These are phyloP conservation scores for Pseudochirops corinnae DNA, from an alignment of 2,797 vertebrate genomes.

Conservation along the genomic window DNA sequence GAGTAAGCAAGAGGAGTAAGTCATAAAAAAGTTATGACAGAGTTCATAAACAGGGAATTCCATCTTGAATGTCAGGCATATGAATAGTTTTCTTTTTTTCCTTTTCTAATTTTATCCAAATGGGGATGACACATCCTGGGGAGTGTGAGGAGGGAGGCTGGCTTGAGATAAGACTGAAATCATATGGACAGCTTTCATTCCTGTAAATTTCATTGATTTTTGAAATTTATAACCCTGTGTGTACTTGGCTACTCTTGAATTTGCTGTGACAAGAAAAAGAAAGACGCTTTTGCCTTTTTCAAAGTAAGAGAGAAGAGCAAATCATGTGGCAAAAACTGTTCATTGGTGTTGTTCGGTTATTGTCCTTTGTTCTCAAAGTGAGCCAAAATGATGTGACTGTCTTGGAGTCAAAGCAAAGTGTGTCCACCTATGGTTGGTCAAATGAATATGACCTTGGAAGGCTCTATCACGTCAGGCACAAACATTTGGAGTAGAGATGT, in stretches of 20 bases:
- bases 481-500: not conserved
- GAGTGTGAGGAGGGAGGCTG: not conserved
- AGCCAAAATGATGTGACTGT: not conserved
- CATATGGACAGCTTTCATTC: not conserved
- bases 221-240: not conserved
- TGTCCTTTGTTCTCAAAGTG: not conserved
- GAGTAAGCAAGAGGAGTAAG: conserved; percentile 18
- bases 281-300: not conserved
- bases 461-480: not conserved
- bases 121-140: not conserved
- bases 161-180: not conserved
- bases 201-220: not conserved
- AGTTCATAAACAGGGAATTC: conserved; percentile 23
- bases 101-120: not conserved
- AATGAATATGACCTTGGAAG: not conserved
- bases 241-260: not conserved
- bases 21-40: not conserved
- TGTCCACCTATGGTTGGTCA: not conserved
- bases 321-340: not conserved
- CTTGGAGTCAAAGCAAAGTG: not conserved
- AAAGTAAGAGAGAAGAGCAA: not conserved
- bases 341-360: not conserved
- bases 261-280: not conserved
- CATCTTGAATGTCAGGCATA: not conserved
- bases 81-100: conserved; percentile 31